Conservation (phyloP, 2,888 invertebrate species). For the Eupithecia centaureata region DNA sequence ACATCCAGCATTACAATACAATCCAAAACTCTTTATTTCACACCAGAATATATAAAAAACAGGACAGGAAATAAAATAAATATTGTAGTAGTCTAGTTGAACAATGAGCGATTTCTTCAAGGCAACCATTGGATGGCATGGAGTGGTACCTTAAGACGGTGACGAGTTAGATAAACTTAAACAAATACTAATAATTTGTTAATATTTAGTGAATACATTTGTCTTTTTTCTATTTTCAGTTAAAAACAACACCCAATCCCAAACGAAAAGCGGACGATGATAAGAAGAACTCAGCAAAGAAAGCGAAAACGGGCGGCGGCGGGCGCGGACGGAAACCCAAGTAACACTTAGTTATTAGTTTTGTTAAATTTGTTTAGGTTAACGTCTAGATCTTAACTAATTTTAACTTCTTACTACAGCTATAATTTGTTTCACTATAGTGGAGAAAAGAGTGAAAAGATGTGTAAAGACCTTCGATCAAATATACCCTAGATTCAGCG, state of each 20-base stretch:
- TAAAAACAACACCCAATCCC: constrained; percentile 84
- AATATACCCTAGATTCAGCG: too few relatives aligned
- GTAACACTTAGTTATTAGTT: constrained; percentile 48
- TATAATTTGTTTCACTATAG: neutral
- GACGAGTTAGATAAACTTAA: too few relatives aligned
- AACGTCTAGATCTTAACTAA: constrained; percentile 2
- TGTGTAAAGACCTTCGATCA: too few relatives aligned
- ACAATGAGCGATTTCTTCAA: too few relatives aligned
- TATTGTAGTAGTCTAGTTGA: too few relatives aligned
- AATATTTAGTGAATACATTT: neutral
- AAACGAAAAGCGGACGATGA: constrained; percentile 90
- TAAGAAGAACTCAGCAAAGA: constrained; percentile 86
- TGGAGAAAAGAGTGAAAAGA: neutral
- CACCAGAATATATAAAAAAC: neutral
- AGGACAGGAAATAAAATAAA: too few relatives aligned
- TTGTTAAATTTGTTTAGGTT: neutral
- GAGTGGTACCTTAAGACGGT: too few relatives aligned
- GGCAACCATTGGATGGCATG: too few relatives aligned
- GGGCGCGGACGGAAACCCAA: constrained; percentile 83
- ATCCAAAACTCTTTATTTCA: too few relatives aligned
- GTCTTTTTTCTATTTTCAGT: constrained; percentile 49
- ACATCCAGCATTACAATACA: too few relatives aligned
- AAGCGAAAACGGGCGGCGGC: constrained; percentile 84
- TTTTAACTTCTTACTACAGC: neutral
- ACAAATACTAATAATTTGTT: too few relatives aligned